Percentiles rank a stretch among this genome's conserved stretches.
phyloP scores from a whole-genome alignment of 2,797 vertebrate genomes.

The Anguilla marmorata region DNA sequence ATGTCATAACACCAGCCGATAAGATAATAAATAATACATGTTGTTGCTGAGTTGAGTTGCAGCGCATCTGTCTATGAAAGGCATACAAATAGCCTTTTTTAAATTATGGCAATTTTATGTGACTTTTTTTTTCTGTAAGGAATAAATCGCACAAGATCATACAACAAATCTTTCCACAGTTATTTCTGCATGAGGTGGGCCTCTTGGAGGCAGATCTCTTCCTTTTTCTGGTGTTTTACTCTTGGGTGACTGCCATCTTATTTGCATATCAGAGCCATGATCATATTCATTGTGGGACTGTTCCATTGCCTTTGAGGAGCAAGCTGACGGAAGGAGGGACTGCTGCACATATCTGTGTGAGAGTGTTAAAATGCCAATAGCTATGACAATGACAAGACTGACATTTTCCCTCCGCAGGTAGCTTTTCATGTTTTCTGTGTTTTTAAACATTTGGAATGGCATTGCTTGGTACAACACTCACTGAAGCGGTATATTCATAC shows the following conservation, averaged over 20 bases:
- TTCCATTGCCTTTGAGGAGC: background rate
- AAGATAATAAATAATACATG: background rate
- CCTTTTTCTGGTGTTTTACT: background rate
- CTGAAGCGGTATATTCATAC: background rate
- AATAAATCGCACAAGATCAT: no score
- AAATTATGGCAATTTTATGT: no score
- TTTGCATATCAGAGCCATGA: no score
- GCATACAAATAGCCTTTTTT: no score
- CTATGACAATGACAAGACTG: background rate
- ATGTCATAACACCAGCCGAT: background rate
- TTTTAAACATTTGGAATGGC: background rate
- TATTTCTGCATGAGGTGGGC: background rate
- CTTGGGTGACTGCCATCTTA: background rate
- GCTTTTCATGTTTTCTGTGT: background rate
- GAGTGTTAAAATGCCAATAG: background rate
- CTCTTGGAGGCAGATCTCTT: background rate
- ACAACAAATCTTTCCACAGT: background rate
- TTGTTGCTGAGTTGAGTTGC: background rate
- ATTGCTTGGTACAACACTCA: background rate
- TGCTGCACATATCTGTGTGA: background rate
- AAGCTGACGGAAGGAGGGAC: background rate
- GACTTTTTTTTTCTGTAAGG: no score
- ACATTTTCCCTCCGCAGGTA: background rate
- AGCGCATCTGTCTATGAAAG: background rate
- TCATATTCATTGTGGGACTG: background rate